Base-by-base conservation (phyloP, 2,113 vertebrate genomes). In the Scortum barcoo region DNA sequence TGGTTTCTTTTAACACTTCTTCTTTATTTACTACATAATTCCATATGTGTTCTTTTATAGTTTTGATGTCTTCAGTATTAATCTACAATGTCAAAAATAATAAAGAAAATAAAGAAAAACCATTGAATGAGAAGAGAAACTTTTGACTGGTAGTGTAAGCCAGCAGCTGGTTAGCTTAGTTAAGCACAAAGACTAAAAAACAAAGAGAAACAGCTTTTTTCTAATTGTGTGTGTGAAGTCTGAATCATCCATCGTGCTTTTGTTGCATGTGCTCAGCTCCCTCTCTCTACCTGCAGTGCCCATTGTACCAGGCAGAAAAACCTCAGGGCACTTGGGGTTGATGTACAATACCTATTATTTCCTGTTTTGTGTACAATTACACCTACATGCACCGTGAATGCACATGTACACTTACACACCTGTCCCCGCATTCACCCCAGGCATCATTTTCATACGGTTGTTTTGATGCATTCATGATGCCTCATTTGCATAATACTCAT, bases 401-500 rank as follows among this genome's bases (percentile, higher is more conserved):
- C 77, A 50, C 50, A 28, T 7, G 14, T 28, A 61, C 60, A 11
- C 50, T 24, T 54, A 36, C 24, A n/a, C 66, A 72, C 14, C 60
- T 57, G 40, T 7, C 46, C 24, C 10, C 5, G 0, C 3, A 12
- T 8, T 56, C 26, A 61, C 83, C 46, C 9, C 5, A 0, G 54
- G 71, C 65, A 1, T 63, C 9, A 62, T 63, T 78, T 72, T 26
- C 72, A 72, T n/a, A 20, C 4, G 9, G 60, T 79, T 81, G 74
- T 85, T 53, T 66, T 36, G 67, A 70, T 76, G 61, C 44, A 57
- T 71, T 78, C 24, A 44, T 12, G 65, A 51, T 0, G 46, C 40
- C 1, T 24, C 42, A 76, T 89, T 91, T 83, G 73, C 60, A 89
- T 89, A 82, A 88, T 65, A 13, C 54, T 74, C 70, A 81, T 89